Base-by-base conservation (phyloP, 1,140 invertebrate species). In the Venturia canescens region DNA sequence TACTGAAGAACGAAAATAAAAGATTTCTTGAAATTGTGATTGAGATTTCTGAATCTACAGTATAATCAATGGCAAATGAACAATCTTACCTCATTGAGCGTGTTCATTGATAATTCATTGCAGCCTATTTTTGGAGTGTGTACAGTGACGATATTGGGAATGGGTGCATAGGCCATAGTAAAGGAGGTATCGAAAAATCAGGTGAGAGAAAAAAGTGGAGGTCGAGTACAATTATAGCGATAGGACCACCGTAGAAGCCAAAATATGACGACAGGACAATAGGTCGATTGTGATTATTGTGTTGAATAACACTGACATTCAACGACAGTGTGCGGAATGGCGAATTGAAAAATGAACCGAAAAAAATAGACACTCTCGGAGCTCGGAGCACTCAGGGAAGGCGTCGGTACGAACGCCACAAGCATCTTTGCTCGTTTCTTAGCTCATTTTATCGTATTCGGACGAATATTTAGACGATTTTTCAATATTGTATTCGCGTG, bases 101-200 rank as follows among this genome's bases (percentile, higher is more conserved):
- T 71, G 6, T 60, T 44, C 18, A 80, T 82, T 31, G 74, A 38
- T 13, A 48, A 0, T 23, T 77, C 53, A 13, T 79, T 57, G 16
- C 53, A 44, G 44, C 60, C 31, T 16, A 82, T 66, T 23, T 60
- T 85, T 2, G 80, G 44, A 23, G 50, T 81, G 34, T 79, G 80
- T 34, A 83, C 70, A 16, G 86, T 18, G 70, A 84, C 63, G 26
- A 87, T 21, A 31, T 88, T 87, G 29, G 86, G 85, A 34, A 86
- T 53, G n/a, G 85, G 50, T 26, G 83, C 67, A 78, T 84, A 80
- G 66, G 86, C 84, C 86, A 89, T 88, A 80, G 60, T 27, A n/a
- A 6, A 57, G 21, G 11, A 44, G 50, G 15, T 53, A 53, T 5
- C 50, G 15, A 53, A 53, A 53, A 53, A 16, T 53, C 50, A n/a